Conservation (phyloP, 1,140 invertebrate genomes). For the Sycobia sp. region DNA sequence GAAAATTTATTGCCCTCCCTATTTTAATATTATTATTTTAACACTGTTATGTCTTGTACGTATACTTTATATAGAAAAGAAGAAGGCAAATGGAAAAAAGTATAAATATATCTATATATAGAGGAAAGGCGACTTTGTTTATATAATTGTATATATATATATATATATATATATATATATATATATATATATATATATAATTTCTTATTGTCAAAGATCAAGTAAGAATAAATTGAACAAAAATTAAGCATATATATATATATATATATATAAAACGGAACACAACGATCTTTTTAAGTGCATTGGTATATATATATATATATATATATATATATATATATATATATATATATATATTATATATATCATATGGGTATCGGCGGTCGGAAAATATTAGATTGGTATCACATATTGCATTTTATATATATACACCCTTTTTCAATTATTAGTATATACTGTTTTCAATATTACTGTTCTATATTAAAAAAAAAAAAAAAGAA, state of each 20-base stretch:
- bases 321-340: too few species aligned
- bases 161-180: too few species aligned
- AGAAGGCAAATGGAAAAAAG: background rate
- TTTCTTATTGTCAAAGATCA: slow-evolving; percentile 14
- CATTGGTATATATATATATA: too few species aligned
- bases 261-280: slow-evolving; percentile 4
- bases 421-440: too few species aligned
- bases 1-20: too few species aligned
- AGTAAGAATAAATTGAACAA: background rate
- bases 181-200: too few species aligned
- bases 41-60: slow-evolving; percentile 1
- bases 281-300: slow-evolving; percentile 34
- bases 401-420: too few species aligned
- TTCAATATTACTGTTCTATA: too few species aligned
- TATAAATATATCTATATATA: background rate
- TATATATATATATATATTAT: too few species aligned
- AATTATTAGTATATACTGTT: too few species aligned
- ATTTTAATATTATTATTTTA: slow-evolving; percentile 18
- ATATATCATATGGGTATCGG: slow-evolving; percentile 17
- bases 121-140: background rate
- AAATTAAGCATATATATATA: background rate
- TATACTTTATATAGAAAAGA: slow-evolving; percentile 10
- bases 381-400: slow-evolving; percentile 14
- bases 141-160: too few species aligned
- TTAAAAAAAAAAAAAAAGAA: too few species aligned